These are phyloP conservation scores for Scyliorhinus canicula DNA, from an alignment of 2,797 vertebrate genomes.

Conservation along the genomic window DNA sequence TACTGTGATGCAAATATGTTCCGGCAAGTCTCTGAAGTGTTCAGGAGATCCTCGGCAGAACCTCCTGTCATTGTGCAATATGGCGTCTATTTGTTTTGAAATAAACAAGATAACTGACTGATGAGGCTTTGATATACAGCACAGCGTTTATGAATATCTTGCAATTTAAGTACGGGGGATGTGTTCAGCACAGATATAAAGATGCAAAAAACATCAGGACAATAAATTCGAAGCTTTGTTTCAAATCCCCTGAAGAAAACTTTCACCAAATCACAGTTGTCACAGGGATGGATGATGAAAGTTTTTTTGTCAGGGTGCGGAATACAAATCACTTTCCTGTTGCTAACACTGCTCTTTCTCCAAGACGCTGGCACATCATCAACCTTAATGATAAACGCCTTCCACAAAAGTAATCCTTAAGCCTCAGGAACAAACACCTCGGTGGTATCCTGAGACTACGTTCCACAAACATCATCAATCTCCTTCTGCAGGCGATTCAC, in stretches of 20 bases:
- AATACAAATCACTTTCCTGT: slow-evolving; percentile 54
- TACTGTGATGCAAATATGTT: not conserved
- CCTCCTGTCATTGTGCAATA: slow-evolving; percentile 8
- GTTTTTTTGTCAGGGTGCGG: slow-evolving; percentile 53
- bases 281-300: slow-evolving; percentile 50
- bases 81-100: not conserved
- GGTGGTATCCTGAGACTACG: slow-evolving; percentile 58
- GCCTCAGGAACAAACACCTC: slow-evolving; percentile 62
- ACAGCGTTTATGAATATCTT: slow-evolving; percentile 15
- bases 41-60: not conserved
- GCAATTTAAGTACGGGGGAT: slow-evolving; percentile 41
- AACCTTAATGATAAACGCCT: slow-evolving; percentile 64
- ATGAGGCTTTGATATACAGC: slow-evolving; percentile 4
- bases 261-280: slow-evolving; percentile 58
- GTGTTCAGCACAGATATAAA: slow-evolving; percentile 49
- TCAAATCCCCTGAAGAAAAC: slow-evolving; percentile 53
- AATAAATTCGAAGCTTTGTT: slow-evolving; percentile 53
- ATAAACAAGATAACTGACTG: not conserved
- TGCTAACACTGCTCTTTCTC: slow-evolving; percentile 45
- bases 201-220: slow-evolving; percentile 54
- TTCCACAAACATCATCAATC: slow-evolving; percentile 64
- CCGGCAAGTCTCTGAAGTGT: not conserved
- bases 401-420: slow-evolving; percentile 63
- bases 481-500: slow-evolving; percentile 63
- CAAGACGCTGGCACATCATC: slow-evolving; percentile 57